Evolutionary conservation across 2,888 invertebrate genomes (phyloP), one percentile per base, ranked within the genome.

Genomic region (Lasioglossum lativentre): DNA sequence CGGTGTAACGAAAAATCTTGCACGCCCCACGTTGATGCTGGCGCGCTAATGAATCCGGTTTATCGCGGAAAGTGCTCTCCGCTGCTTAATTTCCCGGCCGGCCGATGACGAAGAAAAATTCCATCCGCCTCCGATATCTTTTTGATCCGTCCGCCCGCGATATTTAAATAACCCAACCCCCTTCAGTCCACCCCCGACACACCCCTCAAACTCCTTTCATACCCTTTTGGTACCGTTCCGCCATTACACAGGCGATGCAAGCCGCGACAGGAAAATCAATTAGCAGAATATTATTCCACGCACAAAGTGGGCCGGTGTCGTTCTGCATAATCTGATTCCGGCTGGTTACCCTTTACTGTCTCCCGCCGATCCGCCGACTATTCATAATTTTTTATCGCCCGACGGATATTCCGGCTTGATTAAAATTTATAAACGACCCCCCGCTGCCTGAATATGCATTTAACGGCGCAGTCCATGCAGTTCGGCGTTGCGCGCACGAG

Each of bases 1-100:
- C 42, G 34, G 16, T 72, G 42, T 73, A 76, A 76, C 83, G 76
- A 82, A 83, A 82, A 76, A 76, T 82, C 52, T 75, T 42, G 52
- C 40, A 16, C 30, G 45, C 30, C 30, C 40, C 68, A 42, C 71
- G 75, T n/a, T 56, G 34, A 27, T 70, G 45, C 38, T 47, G 52
- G n/a, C 56, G 75, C 82, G 76, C 75, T 83, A 83, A 82, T 68
- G 76, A 83, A 82, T 82, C 52, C 47, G 82, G 59, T 81, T 82
- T 75, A 82, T 59, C 81, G 82, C 59, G 70, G 47, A 71, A 76
- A 82, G 72, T 68, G 63, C 66, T 45, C 72, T 82, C 52, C 40
- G 23, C 27, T 76, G 52, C 12, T 82, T 68, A 52, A 76, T 83
- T 83, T 82, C 56, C 42, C 40, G 42, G 12, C n/a, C 14, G 19